Conservation (phyloP, 2,113 vertebrate genomes). For the Melanerpes aurifrons region DNA sequence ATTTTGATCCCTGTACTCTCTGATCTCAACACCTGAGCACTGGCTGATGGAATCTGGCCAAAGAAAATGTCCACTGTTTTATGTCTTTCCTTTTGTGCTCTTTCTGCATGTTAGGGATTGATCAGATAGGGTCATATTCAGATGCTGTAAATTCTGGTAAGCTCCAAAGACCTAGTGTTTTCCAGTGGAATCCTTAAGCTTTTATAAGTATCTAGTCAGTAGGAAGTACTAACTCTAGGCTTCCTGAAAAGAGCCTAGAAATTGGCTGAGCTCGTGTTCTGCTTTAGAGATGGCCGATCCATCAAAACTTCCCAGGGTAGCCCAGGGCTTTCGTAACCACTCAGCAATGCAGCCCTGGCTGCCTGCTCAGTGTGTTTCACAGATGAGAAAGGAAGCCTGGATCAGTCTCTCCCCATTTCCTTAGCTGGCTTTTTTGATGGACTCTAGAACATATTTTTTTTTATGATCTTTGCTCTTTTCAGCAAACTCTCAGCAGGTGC, state of each 20-base stretch:
- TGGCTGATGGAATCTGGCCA: not conserved
- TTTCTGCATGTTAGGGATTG: not conserved
- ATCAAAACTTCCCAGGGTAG: not conserved
- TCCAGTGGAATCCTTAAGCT: not conserved
- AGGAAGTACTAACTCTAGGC: not conserved
- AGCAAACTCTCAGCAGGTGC: not conserved
- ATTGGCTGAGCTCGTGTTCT: not conserved
- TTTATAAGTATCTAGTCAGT: not conserved
- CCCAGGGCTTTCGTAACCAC: not conserved
- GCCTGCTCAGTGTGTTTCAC: not conserved
- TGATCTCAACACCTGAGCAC: not conserved
- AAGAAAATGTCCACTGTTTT: not conserved
- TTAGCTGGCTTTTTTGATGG: not conserved
- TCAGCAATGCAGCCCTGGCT: not conserved
- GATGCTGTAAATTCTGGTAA: not conserved
- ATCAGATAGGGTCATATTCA: not conserved
- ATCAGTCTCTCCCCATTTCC: not conserved
- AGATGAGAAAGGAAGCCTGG: not conserved
- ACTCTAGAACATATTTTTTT: slow-evolving; percentile 8
- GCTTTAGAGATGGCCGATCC: not conserved
- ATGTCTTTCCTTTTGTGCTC: not conserved
- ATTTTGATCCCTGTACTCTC: not conserved
- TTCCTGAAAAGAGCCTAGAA: not conserved
- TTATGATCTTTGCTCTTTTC: not conserved
- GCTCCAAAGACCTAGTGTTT: not conserved